Evolutionary conservation across 2,888 invertebrate species (phyloP).

Genomic region (Aporophyla nigra): DNA sequence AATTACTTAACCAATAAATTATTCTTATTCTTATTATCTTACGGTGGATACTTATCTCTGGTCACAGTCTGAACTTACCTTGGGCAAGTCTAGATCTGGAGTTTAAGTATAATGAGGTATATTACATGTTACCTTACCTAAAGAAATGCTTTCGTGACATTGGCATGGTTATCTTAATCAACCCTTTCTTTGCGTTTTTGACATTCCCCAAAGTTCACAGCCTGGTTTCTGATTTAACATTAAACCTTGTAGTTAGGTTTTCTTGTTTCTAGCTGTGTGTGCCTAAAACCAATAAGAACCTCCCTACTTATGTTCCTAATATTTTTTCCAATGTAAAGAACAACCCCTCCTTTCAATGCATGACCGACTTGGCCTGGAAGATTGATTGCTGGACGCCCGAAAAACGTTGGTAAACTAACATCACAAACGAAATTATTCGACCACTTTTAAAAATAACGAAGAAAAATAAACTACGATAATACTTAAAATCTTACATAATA

Average conservation of each 20-base stretch:
- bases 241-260: neutral
- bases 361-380: neutral
- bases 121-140: neutral
- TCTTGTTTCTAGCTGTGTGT: neutral
- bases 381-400: neutral
- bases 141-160: neutral
- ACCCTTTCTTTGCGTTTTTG: neutral
- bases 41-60: neutral
- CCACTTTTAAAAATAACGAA: conserved; percentile 7
- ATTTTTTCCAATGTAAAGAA: neutral
- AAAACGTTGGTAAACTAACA: neutral
- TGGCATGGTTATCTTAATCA: neutral
- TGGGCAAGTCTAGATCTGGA: neutral
- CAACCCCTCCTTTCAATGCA: neutral
- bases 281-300: neutral
- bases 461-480: conserved; percentile 21
- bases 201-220: neutral
- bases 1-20: too few relatives aligned
- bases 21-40: too few relatives aligned
- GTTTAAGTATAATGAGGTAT: neutral
- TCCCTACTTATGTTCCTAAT: neutral
- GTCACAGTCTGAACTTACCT: neutral
- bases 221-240: neutral
- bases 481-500: conserved; percentile 7
- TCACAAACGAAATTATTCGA: neutral